Evolutionary conservation across 2,113 vertebrate species (phyloP).

Genomic region (Elanus axillaris): DNA sequence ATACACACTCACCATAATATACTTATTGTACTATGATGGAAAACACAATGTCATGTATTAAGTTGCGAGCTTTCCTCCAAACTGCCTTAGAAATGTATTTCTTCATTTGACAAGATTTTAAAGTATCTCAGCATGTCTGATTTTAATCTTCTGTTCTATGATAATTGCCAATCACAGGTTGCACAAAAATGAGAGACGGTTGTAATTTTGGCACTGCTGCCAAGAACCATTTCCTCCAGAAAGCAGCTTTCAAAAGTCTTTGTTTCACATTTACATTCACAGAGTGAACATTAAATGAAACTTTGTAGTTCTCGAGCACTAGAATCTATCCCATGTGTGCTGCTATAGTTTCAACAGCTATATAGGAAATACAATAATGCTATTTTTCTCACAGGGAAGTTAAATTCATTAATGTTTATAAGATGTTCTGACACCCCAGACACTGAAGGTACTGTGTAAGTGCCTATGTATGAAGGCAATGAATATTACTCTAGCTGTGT

Average conservation of each 20-base stretch:
- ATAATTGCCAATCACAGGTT: neutral
- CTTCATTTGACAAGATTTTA: neutral
- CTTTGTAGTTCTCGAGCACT: neutral
- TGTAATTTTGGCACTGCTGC: neutral
- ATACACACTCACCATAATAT: neutral
- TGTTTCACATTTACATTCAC: neutral
- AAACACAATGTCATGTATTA: neutral
- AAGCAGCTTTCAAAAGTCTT: neutral
- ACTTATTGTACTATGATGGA: neutral
- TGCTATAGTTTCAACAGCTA: neutral
- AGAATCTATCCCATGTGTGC: neutral
- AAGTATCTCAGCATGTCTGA: neutral
- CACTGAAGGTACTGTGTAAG: neutral
- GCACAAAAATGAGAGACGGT: neutral
- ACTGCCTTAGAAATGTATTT: neutral
- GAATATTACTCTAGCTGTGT: neutral
- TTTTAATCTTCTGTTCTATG: neutral
- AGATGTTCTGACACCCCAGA: neutral
- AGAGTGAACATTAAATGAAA: neutral
- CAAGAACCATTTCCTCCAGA: slow-evolving; percentile 3
- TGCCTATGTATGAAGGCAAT: neutral
- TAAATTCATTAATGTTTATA: neutral
- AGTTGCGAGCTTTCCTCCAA: neutral
- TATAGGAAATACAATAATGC: neutral
- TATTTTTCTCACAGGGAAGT: neutral